phyloP scores from a whole-genome alignment of 2,113 vertebrate species.

The Thunnus maccoyii region DNA sequence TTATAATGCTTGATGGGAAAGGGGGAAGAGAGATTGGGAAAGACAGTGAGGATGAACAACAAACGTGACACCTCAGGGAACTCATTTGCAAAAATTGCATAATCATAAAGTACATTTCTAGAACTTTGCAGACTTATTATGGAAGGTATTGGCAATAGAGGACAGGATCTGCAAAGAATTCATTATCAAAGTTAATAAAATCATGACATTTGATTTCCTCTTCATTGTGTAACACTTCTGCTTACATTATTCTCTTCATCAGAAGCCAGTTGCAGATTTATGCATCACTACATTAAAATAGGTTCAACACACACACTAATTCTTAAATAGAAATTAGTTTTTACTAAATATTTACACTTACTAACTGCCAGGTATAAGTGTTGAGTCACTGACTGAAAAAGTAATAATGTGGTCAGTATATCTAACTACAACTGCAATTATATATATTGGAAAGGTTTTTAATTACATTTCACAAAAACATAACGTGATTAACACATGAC shows the following conservation, averaged over 20 bases:
- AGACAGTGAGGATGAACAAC: conserved; percentile 38
- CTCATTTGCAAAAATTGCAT: conserved; percentile 43
- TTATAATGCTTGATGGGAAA: conserved; percentile 42
- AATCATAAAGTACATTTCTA: conserved; percentile 43
- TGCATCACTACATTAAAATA: too few relatives aligned
- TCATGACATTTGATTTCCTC: conserved; percentile 29
- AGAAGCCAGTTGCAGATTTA: not conserved
- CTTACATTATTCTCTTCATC: not conserved
- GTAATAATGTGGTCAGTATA: too few relatives aligned
- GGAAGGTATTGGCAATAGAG: not conserved
- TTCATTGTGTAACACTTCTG: conserved; percentile 9
- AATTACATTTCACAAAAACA: too few relatives aligned
- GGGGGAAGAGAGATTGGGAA: conserved; percentile 1
- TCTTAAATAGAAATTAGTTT: too few relatives aligned
- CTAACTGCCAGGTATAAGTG: too few relatives aligned
- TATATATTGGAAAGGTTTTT: too few relatives aligned
- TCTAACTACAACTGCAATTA: too few relatives aligned
- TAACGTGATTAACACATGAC: too few relatives aligned
- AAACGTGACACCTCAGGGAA: conserved; percentile 37
- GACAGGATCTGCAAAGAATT: conserved; percentile 12
- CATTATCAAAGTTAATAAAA: not conserved
- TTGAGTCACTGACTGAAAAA: too few relatives aligned
- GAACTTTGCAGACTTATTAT: conserved; percentile 29
- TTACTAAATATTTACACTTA: too few relatives aligned
- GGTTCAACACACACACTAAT: too few relatives aligned